Base-by-base conservation (phyloP, 2,113 vertebrate genomes). In the Erythrocercus mccallii region DNA sequence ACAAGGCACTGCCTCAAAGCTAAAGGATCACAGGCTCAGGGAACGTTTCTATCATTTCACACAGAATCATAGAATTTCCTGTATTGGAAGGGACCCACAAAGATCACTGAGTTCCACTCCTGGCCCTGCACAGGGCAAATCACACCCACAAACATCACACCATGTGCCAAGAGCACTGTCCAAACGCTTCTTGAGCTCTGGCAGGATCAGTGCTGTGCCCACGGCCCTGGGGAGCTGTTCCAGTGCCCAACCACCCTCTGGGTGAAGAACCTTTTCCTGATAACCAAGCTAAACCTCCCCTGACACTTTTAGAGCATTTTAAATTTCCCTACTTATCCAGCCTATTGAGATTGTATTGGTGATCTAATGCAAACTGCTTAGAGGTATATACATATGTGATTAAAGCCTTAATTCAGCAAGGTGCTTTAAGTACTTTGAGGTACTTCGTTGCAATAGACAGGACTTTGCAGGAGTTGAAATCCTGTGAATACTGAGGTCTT, bases 321-420 rank as follows among this genome's bases (percentile, higher is more conserved):
- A 73, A 92, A 95, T 94, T 95, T 94, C 12, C 15, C 71, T 94
- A 45, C 84, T 94, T 95, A 37, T 58, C 54, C 83, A 79, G 71
- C 66, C 50, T 94, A 11, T 82, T 90, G 80, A 91, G 93, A 89
- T 10, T 93, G 45, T 95, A 47, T 73, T 95, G 77, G 81, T 92
- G 90, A 81, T 94, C 86, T 95, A 93, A 92, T 70, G 81, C 58
- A 88, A 80, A 72, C 69, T 73, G 35, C 86, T 76, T 25, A 62
- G 84, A 86, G 60, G 31, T 90, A 19, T 58, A 9, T 18, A 62
- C 21, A 27, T 66, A 56, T 47, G 37, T 84, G 88, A 95, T 86
- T 42, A 69, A 91, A 50, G 25, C 62, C 45, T 91, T 79, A 69
- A 54, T 85, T 83, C 58, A 88, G 58, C 50, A 82, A 91, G 35